These are phyloP conservation scores for Aphelenchoides bicaudatus DNA, from an alignment of 2,888 invertebrate genomes.

Conservation along the genomic window DNA sequence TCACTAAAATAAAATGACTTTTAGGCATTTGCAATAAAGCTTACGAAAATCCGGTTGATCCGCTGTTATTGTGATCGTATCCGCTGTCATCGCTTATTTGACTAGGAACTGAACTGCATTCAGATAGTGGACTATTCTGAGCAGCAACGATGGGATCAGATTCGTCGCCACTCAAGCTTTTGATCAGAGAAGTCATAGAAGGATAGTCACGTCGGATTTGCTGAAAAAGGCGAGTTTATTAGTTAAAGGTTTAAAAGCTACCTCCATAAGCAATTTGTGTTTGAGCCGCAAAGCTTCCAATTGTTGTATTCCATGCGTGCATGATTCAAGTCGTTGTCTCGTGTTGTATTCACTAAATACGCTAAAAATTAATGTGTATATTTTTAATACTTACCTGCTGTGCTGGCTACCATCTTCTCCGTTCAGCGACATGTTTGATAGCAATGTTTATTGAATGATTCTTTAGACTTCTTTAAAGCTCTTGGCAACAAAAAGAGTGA, in stretches of 20 bases:
- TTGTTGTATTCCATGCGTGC: constrained; percentile 22
- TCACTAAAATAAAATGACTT: constrained; percentile 13
- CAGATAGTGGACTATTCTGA: neutral
- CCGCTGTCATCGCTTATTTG: constrained; percentile 1
- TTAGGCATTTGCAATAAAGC: too few species aligned
- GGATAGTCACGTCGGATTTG: constrained; percentile 19
- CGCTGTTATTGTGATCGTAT: too few species aligned
- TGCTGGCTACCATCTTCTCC: too few species aligned
- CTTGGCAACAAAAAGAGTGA: too few species aligned
- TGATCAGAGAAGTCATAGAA: constrained; percentile 13
- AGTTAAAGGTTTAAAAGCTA: neutral
- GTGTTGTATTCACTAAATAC: constrained; percentile 8
- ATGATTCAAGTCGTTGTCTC: constrained; percentile 20
- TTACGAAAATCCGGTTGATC: too few species aligned
- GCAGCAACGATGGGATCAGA: neutral
- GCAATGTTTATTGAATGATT: too few species aligned
- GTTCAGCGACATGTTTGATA: too few species aligned
- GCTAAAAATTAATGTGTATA: neutral
- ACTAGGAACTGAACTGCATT: constrained; percentile 5
- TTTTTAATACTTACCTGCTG: too few species aligned
- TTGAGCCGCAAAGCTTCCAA: constrained; percentile 22
- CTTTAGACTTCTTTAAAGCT: too few species aligned
- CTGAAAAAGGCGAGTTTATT: neutral
- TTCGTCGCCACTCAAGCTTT: neutral
- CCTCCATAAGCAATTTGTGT: constrained; percentile 24